These are phyloP conservation scores for Malacoraja senta DNA, from an alignment of 2,797 vertebrate species.

Conservation along the genomic window DNA sequence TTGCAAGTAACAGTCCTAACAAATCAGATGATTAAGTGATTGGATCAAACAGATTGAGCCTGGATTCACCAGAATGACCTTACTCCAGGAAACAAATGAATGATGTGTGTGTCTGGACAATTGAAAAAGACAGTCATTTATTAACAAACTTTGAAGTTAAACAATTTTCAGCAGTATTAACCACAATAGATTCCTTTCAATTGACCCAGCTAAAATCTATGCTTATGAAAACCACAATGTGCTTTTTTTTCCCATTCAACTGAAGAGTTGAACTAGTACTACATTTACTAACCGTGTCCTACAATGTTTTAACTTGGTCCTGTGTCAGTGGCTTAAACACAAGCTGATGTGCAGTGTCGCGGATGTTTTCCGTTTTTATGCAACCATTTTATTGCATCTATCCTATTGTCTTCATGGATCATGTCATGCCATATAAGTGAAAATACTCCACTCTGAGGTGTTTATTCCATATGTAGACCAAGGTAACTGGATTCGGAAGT, in stretches of 20 bases:
- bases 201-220: not conserved
- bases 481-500: not conserved
- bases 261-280: not conserved
- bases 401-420: not conserved
- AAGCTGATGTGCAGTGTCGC: not conserved
- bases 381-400: not conserved
- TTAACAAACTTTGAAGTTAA: not conserved
- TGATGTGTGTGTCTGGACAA: constrained; percentile 8
- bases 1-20: not conserved
- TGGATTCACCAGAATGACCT: constrained; percentile 11
- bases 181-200: not conserved
- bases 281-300: not conserved
- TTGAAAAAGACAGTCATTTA: constrained; percentile 16
- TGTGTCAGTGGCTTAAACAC: not conserved
- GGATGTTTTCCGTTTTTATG: not conserved
- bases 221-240: not conserved
- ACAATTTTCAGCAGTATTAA: constrained; percentile 4
- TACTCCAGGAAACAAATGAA: constrained; percentile 5
- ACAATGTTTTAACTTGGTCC: not conserved
- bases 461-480: not conserved
- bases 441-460: not conserved
- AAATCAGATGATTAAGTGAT: constrained; percentile 9
- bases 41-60: not conserved
- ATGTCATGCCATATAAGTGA: not conserved
- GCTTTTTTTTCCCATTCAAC: not conserved